These are phyloP conservation scores for Emberiza fucata DNA, from an alignment of 2,113 vertebrate species.

Conservation along the genomic window DNA sequence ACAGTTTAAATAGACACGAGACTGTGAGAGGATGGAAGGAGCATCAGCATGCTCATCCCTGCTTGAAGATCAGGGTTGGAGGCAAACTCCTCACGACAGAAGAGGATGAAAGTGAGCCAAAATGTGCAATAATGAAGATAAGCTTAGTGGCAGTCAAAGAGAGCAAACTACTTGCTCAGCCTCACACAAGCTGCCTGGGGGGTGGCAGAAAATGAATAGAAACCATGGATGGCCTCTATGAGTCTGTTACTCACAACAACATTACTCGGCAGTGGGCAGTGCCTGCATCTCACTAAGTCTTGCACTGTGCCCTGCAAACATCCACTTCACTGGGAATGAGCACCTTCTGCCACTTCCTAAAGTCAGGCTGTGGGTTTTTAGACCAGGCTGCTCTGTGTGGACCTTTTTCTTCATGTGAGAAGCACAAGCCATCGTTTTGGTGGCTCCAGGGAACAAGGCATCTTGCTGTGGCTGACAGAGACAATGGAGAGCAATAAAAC, in stretches of 20 bases:
- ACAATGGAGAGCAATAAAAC: background rate
- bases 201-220: background rate
- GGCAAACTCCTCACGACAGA: background rate
- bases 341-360: background rate
- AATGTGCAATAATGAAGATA: background rate
- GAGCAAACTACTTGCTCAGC: background rate
- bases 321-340: background rate
- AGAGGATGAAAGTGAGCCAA: background rate
- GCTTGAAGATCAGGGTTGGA: background rate
- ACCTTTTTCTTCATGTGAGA: background rate
- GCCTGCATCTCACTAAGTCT: background rate
- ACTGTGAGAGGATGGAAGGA: background rate
- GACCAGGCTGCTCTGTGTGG: background rate
- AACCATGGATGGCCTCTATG: background rate
- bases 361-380: background rate
- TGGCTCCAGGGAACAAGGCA: background rate
- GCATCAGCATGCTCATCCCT: background rate
- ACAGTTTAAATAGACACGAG: constrained; percentile 56
- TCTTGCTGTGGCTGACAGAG: background rate
- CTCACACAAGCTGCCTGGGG: background rate
- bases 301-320: background rate
- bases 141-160: background rate
- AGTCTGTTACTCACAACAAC: background rate
- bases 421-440: background rate
- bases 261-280: background rate